Evolutionary conservation across 2,888 invertebrate species (phyloP).

Genomic region (Caenorhabditis sp.): DNA sequence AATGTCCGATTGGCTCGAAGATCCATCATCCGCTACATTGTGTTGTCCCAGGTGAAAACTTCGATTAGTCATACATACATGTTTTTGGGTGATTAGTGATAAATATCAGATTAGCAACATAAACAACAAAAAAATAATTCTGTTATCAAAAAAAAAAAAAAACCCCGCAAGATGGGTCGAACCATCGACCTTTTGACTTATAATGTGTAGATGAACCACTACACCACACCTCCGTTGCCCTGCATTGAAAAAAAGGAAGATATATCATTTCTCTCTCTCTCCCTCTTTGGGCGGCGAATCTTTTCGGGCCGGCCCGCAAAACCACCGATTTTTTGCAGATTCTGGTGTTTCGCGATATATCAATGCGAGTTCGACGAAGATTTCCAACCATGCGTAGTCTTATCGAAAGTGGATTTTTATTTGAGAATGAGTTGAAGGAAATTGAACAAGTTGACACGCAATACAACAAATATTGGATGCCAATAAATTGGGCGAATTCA

Average conservation of each 20-base stretch:
- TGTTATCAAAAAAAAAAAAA: too few relatives aligned
- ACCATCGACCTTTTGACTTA: too few relatives aligned
- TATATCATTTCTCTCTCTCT: too few relatives aligned
- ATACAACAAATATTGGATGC: conserved; percentile 27
- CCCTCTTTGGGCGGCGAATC: too few relatives aligned
- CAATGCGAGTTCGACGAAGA: conserved; percentile 55
- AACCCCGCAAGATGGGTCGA: too few relatives aligned
- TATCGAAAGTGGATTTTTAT: conserved; percentile 40
- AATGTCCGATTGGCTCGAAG: conserved; percentile 43
- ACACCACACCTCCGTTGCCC: too few relatives aligned
- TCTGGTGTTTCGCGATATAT: conserved; percentile 61
- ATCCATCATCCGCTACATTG: conserved; percentile 48
- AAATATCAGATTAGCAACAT: too few relatives aligned
- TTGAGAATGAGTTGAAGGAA: conserved; percentile 51
- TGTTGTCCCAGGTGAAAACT: conserved; percentile 32
- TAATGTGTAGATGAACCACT: too few relatives aligned
- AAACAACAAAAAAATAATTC: too few relatives aligned
- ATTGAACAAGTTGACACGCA: conserved; percentile 41
- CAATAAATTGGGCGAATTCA: neutral
- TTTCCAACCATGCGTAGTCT: conserved; percentile 56
- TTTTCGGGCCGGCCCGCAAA: too few relatives aligned
- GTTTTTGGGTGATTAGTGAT: neutral
- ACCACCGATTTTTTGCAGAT: conserved; percentile 24
- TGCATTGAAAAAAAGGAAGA: too few relatives aligned
- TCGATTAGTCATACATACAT: neutral